phyloP scores from a whole-genome alignment of 1,140 invertebrate species.

The Paraescarpia echinospica region DNA sequence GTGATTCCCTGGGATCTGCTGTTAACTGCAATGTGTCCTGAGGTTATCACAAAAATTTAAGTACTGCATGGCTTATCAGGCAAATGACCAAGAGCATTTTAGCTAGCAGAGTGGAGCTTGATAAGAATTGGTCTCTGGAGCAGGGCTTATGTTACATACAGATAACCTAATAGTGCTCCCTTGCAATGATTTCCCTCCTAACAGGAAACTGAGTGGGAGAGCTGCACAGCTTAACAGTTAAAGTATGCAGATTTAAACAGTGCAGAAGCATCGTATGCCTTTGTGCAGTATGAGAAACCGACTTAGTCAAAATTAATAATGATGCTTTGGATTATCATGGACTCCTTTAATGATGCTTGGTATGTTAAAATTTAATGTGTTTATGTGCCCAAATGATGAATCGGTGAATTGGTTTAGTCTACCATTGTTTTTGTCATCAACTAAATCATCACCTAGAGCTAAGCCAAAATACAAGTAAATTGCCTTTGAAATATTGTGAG shows the following conservation, averaged over 20 bases:
- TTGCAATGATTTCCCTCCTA: neutral
- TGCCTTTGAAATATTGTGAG: no score
- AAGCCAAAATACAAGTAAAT: neutral
- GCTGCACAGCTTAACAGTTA: no score
- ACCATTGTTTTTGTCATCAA: neutral
- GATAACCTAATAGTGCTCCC: neutral
- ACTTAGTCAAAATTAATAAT: neutral
- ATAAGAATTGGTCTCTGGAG: neutral
- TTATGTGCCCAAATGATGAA: neutral
- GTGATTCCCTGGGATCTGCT: neutral
- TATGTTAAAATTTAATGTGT: neutral
- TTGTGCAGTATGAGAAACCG: neutral
- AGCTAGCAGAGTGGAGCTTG: neutral
- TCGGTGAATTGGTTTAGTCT: neutral
- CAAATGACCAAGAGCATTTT: conserved; percentile 5
- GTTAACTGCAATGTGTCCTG: neutral
- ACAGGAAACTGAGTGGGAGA: neutral
- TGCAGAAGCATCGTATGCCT: neutral
- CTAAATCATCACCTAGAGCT: neutral
- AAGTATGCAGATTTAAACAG: neutral
- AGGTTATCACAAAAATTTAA: neutral
- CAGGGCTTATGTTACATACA: neutral
- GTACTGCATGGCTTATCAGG: neutral
- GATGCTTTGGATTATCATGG: neutral
- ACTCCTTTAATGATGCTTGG: no score